Evolutionary conservation across 2,888 invertebrate species (phyloP).

Genomic region (Leptinotarsa peninsularis): DNA sequence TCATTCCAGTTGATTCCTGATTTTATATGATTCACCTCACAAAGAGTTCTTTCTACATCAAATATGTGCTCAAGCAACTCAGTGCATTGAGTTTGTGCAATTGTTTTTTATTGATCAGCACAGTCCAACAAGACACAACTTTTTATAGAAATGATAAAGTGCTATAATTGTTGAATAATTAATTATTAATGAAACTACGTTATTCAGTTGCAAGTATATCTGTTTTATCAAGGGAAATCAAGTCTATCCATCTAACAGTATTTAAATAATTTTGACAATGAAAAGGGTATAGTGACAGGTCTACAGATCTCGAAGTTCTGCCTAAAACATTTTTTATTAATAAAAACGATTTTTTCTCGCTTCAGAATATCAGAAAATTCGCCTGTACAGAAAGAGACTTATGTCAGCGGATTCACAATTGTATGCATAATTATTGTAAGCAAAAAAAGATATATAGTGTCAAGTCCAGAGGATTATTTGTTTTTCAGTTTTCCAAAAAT

Average conservation of each 20-base stretch:
- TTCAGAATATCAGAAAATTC: background rate
- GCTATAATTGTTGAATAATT: background rate
- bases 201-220: background rate
- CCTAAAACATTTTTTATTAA: background rate
- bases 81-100: background rate
- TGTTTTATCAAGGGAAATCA: background rate
- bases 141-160: background rate
- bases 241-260: background rate
- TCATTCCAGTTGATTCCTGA: background rate
- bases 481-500: background rate
- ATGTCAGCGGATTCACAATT: background rate
- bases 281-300: background rate
- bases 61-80: background rate
- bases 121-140: background rate
- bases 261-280: background rate
- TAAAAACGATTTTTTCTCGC: background rate
- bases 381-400: background rate
- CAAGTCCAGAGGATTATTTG: background rate
- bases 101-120: background rate
- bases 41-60: background rate
- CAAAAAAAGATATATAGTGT: background rate
- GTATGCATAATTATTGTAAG: background rate
- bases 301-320: background rate
- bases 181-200: background rate
- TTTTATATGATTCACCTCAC: background rate